phyloP scores from a whole-genome alignment of 2,888 invertebrate genomes.

The Criorhina ranunculi region DNA sequence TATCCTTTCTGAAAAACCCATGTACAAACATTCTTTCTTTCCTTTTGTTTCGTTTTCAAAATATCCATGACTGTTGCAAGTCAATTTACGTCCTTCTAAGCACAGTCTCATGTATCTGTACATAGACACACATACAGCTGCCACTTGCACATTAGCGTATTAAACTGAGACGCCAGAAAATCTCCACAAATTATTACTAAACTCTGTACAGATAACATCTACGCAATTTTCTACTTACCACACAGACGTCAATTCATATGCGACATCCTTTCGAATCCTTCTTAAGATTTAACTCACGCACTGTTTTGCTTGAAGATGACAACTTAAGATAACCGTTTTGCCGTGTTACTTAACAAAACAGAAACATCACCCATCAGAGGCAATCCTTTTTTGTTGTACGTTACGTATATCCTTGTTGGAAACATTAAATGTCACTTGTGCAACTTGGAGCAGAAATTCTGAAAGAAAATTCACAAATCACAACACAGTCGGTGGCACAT shows the following conservation, averaged over 20 bases:
- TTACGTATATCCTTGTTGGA: background rate
- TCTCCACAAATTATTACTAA: background rate
- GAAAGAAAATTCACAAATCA: conserved; percentile 27
- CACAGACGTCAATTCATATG: background rate
- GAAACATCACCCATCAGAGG: background rate
- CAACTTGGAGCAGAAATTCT: background rate
- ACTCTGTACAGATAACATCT: background rate
- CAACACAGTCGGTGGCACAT: conserved; percentile 48
- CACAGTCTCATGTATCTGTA: no score
- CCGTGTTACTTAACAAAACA: background rate
- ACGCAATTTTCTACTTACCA: conserved; percentile 6
- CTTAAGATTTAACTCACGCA: background rate
- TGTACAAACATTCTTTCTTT: no score
- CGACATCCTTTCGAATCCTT: background rate
- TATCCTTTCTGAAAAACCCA: no score
- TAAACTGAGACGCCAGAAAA: no score
- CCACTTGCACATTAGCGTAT: no score
- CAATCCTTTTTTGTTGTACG: background rate
- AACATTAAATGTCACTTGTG: conserved; percentile 38
- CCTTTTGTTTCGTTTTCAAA: no score
- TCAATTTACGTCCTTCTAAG: no score
- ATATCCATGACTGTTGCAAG: no score
- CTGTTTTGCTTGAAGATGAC: background rate
- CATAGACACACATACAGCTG: no score
- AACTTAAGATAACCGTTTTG: background rate